Evolutionary conservation across 2,888 invertebrate species (phyloP).

Genomic region (Taphrorychus bicolor): DNA sequence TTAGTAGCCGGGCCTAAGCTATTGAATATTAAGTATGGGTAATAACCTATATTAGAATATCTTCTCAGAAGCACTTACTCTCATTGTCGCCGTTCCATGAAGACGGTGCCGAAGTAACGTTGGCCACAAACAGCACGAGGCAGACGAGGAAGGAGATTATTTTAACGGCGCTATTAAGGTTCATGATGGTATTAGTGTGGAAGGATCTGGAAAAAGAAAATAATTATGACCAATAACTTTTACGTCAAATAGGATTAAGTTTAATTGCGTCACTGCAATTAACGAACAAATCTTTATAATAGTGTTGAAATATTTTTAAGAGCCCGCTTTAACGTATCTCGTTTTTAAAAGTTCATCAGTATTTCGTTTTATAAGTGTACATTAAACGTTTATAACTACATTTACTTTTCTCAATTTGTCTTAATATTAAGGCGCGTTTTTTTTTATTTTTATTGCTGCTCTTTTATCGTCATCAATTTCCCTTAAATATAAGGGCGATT

Average conservation of each 20-base stretch:
- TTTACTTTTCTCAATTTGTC: neutral
- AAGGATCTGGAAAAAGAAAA: neutral
- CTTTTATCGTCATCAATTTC: neutral
- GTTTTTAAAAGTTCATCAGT: neutral
- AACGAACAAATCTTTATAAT: too few relatives aligned
- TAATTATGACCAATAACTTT: too few relatives aligned
- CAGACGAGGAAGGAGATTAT: constrained; percentile 55
- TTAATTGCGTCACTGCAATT: too few relatives aligned
- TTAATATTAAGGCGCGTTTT: neutral
- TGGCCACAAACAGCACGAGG: constrained; percentile 53
- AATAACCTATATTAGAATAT: neutral
- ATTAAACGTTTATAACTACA: neutral
- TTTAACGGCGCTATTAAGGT: constrained; percentile 48
- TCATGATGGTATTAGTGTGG: constrained; percentile 43
- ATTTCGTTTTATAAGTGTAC: too few relatives aligned
- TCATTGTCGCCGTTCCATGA: constrained; percentile 56
- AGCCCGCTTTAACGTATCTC: neutral
- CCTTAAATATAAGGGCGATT: neutral
- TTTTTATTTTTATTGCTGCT: neutral
- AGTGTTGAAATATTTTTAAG: neutral
- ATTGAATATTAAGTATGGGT: neutral
- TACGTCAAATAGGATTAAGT: too few relatives aligned
- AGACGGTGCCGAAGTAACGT: constrained; percentile 55
- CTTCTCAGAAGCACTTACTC: constrained; percentile 53
- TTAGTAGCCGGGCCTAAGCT: neutral